Evolutionary conservation across 2,888 invertebrate species (phyloP).

Genomic region (Diabrotica balteata): DNA sequence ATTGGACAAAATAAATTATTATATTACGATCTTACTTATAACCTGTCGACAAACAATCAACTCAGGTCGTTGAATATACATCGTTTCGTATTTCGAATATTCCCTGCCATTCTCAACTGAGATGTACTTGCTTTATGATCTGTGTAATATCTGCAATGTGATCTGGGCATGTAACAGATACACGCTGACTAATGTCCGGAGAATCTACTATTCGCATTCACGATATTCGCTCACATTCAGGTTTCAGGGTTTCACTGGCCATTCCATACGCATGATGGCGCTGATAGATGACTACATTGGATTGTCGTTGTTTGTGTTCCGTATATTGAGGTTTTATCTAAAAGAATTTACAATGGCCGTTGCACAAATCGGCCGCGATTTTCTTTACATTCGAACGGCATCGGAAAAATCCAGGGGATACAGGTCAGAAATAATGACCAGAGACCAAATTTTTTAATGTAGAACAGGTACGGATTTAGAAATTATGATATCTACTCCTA

Average conservation of each 20-base stretch:
- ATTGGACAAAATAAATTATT: too few relatives aligned
- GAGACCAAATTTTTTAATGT: too few relatives aligned
- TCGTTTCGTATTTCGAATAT: conserved; percentile 7
- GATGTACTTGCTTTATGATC: conserved; percentile 28
- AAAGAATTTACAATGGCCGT: too few relatives aligned
- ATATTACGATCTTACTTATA: background rate
- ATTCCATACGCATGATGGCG: conserved; percentile 7
- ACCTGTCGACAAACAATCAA: conserved; percentile 5
- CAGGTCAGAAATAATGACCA: too few relatives aligned
- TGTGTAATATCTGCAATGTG: conserved; percentile 29
- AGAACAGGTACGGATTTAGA: too few relatives aligned
- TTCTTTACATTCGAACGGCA: too few relatives aligned
- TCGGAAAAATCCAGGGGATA: too few relatives aligned
- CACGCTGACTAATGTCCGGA: conserved; percentile 15
- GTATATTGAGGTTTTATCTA: too few relatives aligned
- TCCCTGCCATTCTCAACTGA: conserved; percentile 23
- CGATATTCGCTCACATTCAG: conserved; percentile 16
- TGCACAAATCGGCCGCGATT: too few relatives aligned
- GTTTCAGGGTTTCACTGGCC: conserved; percentile 4
- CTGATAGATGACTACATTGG: conserved; percentile 7
- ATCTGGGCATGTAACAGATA: conserved; percentile 32
- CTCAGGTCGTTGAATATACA: conserved; percentile 9
- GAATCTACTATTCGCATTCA: conserved; percentile 14
- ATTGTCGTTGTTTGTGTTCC: background rate
- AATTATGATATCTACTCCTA: too few relatives aligned